These are phyloP conservation scores for Pissodes strobi DNA, from an alignment of 1,140 invertebrate genomes.

Conservation along the genomic window DNA sequence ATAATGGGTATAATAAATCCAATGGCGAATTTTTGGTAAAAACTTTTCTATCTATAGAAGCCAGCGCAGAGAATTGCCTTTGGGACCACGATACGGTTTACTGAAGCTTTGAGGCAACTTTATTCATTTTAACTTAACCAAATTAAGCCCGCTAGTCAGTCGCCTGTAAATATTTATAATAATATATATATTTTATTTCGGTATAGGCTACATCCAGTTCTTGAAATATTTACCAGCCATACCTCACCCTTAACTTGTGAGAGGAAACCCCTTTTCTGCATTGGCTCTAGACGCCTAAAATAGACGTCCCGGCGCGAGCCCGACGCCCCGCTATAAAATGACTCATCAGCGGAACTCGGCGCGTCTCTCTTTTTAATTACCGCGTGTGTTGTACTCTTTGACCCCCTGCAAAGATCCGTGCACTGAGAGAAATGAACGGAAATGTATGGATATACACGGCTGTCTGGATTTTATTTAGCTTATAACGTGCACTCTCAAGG, in stretches of 20 bases:
- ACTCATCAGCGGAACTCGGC: slow-evolving; percentile 10
- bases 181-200: too few species aligned
- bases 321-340: slow-evolving; percentile 14
- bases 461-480: background rate
- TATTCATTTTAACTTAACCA: too few species aligned
- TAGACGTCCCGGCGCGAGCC: slow-evolving; percentile 5
- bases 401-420: slow-evolving; percentile 5
- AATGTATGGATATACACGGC: slow-evolving; percentile 12
- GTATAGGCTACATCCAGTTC: too few species aligned
- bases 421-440: slow-evolving; percentile 5
- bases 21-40: too few species aligned
- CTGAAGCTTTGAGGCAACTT: too few species aligned
- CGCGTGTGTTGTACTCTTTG: slow-evolving; percentile 16
- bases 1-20: too few species aligned
- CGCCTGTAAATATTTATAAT: too few species aligned
- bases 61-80: too few species aligned
- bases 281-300: slow-evolving; percentile 2
- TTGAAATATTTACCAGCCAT: too few species aligned
- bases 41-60: too few species aligned
- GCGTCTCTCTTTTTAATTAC: slow-evolving; percentile 19
- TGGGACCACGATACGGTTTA: too few species aligned
- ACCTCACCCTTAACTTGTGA: background rate
- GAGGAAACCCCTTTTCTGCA: slow-evolving; percentile 6
- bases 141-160: too few species aligned
- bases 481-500: background rate